Percentiles rank a stretch among this genome's conserved stretches.
Conservation (phyloP, 2,797 vertebrate genomes). For the Parauchenoglanis ngamensis region DNA sequence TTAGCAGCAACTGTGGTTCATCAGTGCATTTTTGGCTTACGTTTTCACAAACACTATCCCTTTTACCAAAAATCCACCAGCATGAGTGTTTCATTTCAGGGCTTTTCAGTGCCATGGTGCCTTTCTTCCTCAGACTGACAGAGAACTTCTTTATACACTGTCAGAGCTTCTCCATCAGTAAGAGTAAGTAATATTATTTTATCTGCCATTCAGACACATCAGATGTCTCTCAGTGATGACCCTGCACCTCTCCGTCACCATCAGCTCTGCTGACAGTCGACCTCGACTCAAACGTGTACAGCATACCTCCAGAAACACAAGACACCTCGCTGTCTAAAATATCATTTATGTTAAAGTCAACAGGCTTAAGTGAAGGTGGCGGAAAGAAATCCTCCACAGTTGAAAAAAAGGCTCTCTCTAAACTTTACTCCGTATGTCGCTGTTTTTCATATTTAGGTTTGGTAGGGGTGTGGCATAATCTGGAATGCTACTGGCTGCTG, state of each 20-base stretch:
- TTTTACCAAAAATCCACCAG: background rate
- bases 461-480: background rate
- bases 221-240: constrained; percentile 2
- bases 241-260: constrained; percentile 4
- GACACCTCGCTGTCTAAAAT: background rate
- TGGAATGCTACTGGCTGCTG: background rate
- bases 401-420: background rate
- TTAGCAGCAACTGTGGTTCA: background rate
- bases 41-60: background rate
- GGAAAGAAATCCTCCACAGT: background rate
- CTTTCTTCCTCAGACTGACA: background rate
- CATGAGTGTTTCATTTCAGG: too few relatives aligned
- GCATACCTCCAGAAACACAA: background rate
- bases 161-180: background rate
- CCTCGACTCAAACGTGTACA: background rate
- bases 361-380: background rate
- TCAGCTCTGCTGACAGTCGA: constrained; percentile 6
- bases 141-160: background rate
- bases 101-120: background rate
- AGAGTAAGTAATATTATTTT: constrained; percentile 6
- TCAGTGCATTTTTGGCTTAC: background rate
- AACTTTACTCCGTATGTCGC: background rate
- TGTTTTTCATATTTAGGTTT: background rate
- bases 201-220: constrained; percentile 3
- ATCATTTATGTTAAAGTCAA: background rate